Evolutionary conservation across 2,888 invertebrate genomes (phyloP).

Genomic region (Xestia c-nigrum): DNA sequence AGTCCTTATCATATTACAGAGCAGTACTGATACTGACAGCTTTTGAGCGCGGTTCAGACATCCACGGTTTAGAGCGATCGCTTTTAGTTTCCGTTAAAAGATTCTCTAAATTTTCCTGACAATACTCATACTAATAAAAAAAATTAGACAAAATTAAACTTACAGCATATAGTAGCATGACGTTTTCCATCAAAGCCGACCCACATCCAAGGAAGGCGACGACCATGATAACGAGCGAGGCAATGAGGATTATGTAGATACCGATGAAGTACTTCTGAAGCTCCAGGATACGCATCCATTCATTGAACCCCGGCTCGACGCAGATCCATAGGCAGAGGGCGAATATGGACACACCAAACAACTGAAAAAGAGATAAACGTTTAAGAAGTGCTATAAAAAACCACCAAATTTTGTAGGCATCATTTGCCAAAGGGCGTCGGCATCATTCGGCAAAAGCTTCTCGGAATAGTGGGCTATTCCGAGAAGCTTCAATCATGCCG

Average conservation of each 20-base stretch:
- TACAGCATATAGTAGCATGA: slow-evolving; percentile 92
- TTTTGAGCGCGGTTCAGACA: background rate
- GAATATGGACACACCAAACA: slow-evolving; percentile 94
- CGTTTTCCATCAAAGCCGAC: slow-evolving; percentile 95
- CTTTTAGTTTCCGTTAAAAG: background rate
- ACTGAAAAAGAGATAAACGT: slow-evolving; percentile 87
- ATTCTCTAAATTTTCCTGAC: background rate
- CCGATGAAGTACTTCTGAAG: slow-evolving; percentile 95
- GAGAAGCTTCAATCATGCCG: background rate
- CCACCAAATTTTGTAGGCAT: background rate
- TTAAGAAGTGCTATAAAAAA: background rate
- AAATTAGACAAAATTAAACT: slow-evolving; percentile 78
- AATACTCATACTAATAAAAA: background rate
- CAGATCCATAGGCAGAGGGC: slow-evolving; percentile 95
- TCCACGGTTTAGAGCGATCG: background rate
- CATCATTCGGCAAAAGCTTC: background rate
- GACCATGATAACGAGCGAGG: slow-evolving; percentile 93
- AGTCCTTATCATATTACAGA: background rate
- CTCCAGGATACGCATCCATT: slow-evolving; percentile 94
- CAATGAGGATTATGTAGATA: slow-evolving; percentile 94
- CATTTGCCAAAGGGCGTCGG: background rate
- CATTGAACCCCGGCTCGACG: slow-evolving; percentile 95
- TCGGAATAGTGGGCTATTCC: too few relatives aligned
- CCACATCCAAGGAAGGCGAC: slow-evolving; percentile 95
- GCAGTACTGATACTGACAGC: background rate